A percentile compares a stretch with the other conserved stretches of the same genome.
These are phyloP conservation scores for Spea bombifrons DNA, from an alignment of 2,113 vertebrate genomes.

Conservation along the genomic window DNA sequence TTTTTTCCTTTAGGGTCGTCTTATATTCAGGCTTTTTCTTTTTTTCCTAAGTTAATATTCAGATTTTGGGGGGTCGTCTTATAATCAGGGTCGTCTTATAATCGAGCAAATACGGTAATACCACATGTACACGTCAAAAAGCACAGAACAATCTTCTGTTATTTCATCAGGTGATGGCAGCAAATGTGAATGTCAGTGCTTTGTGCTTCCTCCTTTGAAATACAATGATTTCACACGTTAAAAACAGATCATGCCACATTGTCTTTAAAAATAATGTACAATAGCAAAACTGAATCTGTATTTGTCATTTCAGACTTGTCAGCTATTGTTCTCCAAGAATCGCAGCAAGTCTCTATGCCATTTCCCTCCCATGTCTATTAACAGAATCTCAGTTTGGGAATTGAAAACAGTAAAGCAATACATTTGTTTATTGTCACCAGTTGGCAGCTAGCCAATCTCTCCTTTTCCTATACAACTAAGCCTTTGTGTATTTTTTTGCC, in stretches of 20 bases:
- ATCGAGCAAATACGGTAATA: too few relatives aligned
- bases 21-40: too few relatives aligned
- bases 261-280: background rate
- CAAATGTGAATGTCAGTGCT: background rate
- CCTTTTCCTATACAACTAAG: constrained; percentile 9
- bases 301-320: background rate
- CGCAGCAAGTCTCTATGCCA: background rate
- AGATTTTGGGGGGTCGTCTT: too few relatives aligned
- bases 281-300: background rate
- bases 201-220: background rate
- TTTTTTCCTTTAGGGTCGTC: too few relatives aligned
- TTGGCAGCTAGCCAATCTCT: constrained; percentile 21
- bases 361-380: background rate
- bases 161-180: background rate
- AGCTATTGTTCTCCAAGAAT: background rate
- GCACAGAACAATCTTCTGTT: background rate
- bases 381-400: background rate
- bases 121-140: background rate
- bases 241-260: background rate
- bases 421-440: background rate
- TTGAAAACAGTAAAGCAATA: constrained; percentile 1
- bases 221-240: background rate
- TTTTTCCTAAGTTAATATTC: too few relatives aligned
- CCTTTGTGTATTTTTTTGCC: constrained; percentile 29
- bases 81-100: too few relatives aligned